phyloP scores from a whole-genome alignment of 2,113 vertebrate genomes.

The Sisor rabdophorus region DNA sequence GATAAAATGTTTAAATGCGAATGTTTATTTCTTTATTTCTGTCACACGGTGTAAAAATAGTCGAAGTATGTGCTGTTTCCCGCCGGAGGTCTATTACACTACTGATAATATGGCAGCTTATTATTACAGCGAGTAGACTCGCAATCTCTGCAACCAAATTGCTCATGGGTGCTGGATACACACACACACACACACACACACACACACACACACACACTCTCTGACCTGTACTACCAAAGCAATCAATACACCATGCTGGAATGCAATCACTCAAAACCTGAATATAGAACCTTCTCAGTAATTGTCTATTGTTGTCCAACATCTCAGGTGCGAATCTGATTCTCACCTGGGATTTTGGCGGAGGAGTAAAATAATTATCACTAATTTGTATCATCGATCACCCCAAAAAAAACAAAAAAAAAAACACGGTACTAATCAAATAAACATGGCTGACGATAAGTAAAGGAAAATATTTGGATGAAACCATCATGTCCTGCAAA shows the following conservation, averaged over 20 bases:
- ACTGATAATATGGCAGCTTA: slow-evolving; percentile 47
- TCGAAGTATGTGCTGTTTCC: slow-evolving; percentile 12
- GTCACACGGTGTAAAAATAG: slow-evolving; percentile 28
- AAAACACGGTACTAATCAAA: not conserved
- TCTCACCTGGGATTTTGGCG: not conserved
- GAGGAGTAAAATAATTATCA: not conserved
- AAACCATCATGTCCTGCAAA: not conserved
- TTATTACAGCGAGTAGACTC: slow-evolving; percentile 32
- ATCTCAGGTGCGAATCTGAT: not conserved
- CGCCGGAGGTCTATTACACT: slow-evolving; percentile 31
- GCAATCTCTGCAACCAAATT: slow-evolving; percentile 15
- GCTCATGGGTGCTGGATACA: slow-evolving; percentile 11
- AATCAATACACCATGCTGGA: slow-evolving; percentile 1
- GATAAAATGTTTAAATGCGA: slow-evolving; percentile 1
- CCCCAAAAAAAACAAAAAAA: too few relatives aligned
- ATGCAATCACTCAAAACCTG: not conserved
- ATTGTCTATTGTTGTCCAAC: not conserved
- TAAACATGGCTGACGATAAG: not conserved
- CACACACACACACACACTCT: slow-evolving; percentile 5
- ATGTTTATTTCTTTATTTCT: slow-evolving; percentile 13
- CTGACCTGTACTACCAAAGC: slow-evolving; percentile 6
- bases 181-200: slow-evolving; percentile 17
- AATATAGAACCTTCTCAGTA: not conserved
- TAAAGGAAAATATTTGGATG: not conserved
- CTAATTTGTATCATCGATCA: too few relatives aligned